Base-by-base conservation (phyloP, 2,797 vertebrate genomes). In the Onychomys leucogaster region DNA sequence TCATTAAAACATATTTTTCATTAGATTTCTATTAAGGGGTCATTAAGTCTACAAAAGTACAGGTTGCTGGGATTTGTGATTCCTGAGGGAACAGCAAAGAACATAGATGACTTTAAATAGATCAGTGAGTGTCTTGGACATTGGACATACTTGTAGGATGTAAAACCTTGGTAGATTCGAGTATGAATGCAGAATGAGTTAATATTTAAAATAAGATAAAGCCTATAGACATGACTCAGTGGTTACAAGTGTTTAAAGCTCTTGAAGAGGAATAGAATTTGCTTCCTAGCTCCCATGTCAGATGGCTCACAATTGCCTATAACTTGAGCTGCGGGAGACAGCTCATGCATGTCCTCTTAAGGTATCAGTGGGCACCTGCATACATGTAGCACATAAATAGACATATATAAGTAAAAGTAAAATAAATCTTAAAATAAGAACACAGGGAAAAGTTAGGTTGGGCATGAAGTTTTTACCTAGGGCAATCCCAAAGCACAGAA, bases 401-500 rank as follows among this genome's bases (percentile, higher is more conserved):
- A 57, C 27, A 73, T n/a, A 41, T 25, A 57, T 11, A 55, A 37
- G 41, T 57, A 75, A 29, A 73, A 57, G 41, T 21, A 88, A 57
- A 55, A 57, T 57, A 41, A 87, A 9, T 25, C 75, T 88, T 73
- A 88, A 27, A 29, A 61, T 80, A 49, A 89, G 29, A 49, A 34
- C 21, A 55, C 12, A 77, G 41, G 21, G 27, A 49, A 23, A 3
- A 21, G 4, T 0, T 6, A 5, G 7, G 1, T 9, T 46, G 13
- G 59, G 63, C 32, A 17, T 63, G 91, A 86, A 16, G 21, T 89
- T 84, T 93, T 37, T 84, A 46, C 7, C 12, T 76, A 86, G 17
- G 32, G 43, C 89, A 77, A 93, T 11, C 14, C 4, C 2, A 46
- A 80, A 95, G 52, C 46, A 69, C 92, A 95, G n/a, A 92, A 91